Conservation (phyloP, 2,797 vertebrate genomes). For the Triplophysa bombifrons region DNA sequence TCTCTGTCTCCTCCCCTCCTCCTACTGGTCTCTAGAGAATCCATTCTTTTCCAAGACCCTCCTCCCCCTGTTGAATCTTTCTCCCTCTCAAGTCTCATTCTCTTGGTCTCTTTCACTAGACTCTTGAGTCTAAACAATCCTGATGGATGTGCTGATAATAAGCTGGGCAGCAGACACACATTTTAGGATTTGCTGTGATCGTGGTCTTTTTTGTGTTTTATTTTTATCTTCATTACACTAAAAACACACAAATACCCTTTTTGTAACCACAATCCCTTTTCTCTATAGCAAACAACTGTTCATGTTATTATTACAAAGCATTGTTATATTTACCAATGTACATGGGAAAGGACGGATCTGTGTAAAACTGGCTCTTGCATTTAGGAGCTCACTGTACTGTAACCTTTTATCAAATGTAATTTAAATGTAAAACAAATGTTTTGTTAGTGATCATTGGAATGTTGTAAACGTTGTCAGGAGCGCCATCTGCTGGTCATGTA, state of each 20-base stretch:
- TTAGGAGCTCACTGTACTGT: neutral
- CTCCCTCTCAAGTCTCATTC: constrained; percentile 29
- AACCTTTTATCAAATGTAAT: neutral
- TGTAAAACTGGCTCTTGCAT: neutral
- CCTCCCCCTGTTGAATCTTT: constrained; percentile 22
- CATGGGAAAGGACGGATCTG: neutral
- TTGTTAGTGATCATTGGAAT: neutral
- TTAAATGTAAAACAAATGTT: neutral
- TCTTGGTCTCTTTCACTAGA: neutral
- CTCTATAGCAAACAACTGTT: neutral
- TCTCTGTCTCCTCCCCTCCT: constrained; percentile 32
- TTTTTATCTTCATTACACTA: neutral
- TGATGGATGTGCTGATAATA: constrained; percentile 46
- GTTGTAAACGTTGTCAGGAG: neutral
- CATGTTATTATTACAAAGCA: neutral
- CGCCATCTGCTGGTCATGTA: constrained; percentile 42
- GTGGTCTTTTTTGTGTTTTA: constrained; percentile 17
- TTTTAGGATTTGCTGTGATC: constrained; percentile 25
- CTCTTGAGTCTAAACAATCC: constrained; percentile 41
- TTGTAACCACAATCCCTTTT: neutral
- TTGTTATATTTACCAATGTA: neutral
- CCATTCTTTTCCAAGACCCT: constrained; percentile 52
- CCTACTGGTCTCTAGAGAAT: constrained; percentile 44
- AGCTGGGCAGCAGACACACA: neutral
- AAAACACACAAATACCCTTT: constrained; percentile 4